Base-by-base conservation (phyloP, 2,797 vertebrate genomes). In the Eurystomus glaucurus region DNA sequence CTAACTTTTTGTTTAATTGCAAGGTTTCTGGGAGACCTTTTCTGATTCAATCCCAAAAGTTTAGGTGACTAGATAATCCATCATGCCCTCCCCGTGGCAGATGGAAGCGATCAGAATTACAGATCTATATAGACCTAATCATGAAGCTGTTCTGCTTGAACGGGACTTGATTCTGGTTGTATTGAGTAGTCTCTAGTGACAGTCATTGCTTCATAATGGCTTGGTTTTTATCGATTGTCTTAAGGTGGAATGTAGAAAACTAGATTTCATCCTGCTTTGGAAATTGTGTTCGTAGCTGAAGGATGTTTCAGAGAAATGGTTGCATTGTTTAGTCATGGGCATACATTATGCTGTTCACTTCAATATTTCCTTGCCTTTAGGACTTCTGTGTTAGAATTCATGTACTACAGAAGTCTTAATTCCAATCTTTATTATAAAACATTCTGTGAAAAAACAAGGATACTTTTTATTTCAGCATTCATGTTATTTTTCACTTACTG, bases 401-500 rank as follows among this genome's bases (percentile, higher is more conserved):
- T 43, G 25, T 52, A 31, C 22, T 79, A 78, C 65, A 26, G 51
- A 93, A 54, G n/a, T 74, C 51, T 71, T 55, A 50, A 91, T 92
- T 74, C 39, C 39, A 65, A 29, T 43, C 11, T 39, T 81, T 65
- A 65, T 93, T 92, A 80, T 46, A 62, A 88, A 88, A 60, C 8
- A 21, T 68, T 70, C 46, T 77, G 21, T 55, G 90, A 71, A 69
- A 95, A 79, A 91, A 52, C 11, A 66, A 60, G n/a, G 95, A 86
- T 78, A 74, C 22, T 76, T 94, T 88, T 9, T 28, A 55, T 87
- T 96, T 87, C 70, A 89, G 46, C 51, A 82, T 77, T 58, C 37
- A 26, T 45, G 41, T 79, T 94, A 68, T 88, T 91, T 96, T 97
- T 96, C 77, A 72, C n/a, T 97, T 90, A 84, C 43, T 65, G 18